Percentiles rank a stretch among this genome's conserved stretches.
Conservation (phyloP, 2,113 vertebrate species). For the Odocoileus hemionus region DNA sequence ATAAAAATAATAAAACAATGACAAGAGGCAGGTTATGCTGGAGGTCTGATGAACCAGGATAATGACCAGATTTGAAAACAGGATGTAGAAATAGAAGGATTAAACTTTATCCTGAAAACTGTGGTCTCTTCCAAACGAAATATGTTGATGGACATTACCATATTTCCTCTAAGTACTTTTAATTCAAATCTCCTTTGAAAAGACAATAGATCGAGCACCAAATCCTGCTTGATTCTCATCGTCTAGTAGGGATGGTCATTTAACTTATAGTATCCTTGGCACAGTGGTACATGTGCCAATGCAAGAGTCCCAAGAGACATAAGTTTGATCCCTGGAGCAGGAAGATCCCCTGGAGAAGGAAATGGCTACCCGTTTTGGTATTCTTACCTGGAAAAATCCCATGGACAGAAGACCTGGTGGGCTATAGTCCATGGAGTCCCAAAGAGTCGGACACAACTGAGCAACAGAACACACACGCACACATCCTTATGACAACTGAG, state of each 20-base stretch:
- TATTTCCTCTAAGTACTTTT: neutral
- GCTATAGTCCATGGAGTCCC: no score
- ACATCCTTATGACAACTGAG: neutral
- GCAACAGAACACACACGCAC: no score
- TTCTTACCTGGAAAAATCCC: no score
- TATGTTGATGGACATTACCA: neutral
- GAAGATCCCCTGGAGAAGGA: no score
- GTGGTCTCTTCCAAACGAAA: neutral
- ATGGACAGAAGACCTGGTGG: no score
- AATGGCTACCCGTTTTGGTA: no score
- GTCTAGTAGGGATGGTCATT: neutral
- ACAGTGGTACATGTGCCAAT: no score
- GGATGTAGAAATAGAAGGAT: neutral
- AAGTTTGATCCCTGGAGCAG: no score
- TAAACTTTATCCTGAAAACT: neutral
- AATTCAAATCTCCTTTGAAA: neutral
- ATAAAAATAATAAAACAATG: neutral
- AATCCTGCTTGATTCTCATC: neutral
- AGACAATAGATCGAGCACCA: neutral
- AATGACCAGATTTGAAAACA: neutral
- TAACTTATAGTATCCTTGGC: neutral
- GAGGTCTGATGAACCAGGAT: neutral
- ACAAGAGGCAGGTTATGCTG: neutral
- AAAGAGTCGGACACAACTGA: no score
- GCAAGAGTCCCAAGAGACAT: no score